phyloP scores from a whole-genome alignment of 2,888 invertebrate genomes.

The Eustalomyia histrio region DNA sequence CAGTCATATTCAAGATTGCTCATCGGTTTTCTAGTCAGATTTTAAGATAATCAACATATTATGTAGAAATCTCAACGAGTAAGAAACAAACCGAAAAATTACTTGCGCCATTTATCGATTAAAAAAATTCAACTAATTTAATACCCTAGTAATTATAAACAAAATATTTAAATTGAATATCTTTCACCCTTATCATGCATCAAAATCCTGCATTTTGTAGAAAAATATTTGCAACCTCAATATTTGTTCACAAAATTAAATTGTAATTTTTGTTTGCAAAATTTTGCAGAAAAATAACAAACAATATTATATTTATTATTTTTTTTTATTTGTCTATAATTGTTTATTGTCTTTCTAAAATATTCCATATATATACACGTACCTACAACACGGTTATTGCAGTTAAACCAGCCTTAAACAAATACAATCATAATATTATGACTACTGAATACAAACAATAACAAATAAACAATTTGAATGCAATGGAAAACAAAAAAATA shows the following conservation, averaged over 20 bases:
- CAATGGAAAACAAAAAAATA: not conserved
- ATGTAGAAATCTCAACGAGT: too few species aligned
- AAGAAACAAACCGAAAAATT: too few species aligned
- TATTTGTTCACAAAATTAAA: not conserved
- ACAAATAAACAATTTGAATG: conserved; percentile 13
- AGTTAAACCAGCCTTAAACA: conserved; percentile 53
- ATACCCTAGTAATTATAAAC: too few species aligned
- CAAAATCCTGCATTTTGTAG: too few species aligned
- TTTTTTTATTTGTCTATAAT: conserved; percentile 39
- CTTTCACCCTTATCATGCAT: too few species aligned
- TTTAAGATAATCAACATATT: too few species aligned
- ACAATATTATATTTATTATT: not conserved
- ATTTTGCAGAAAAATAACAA: not conserved
- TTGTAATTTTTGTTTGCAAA: not conserved
- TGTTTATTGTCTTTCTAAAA: conserved; percentile 49
- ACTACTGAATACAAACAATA: conserved; percentile 15
- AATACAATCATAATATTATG: conserved; percentile 53
- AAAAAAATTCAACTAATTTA: too few species aligned
- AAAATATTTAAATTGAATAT: too few species aligned
- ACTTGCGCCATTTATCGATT: too few species aligned
- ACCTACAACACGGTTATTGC: conserved; percentile 30
- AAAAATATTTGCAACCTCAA: too few species aligned
- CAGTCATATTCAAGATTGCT: too few species aligned
- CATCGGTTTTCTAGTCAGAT: too few species aligned
- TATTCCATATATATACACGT: conserved; percentile 7